Evolutionary conservation across 2,797 vertebrate genomes (phyloP), one percentile per base, ranked within the genome.

Genomic region (Phrynocephalus vlangalii): DNA sequence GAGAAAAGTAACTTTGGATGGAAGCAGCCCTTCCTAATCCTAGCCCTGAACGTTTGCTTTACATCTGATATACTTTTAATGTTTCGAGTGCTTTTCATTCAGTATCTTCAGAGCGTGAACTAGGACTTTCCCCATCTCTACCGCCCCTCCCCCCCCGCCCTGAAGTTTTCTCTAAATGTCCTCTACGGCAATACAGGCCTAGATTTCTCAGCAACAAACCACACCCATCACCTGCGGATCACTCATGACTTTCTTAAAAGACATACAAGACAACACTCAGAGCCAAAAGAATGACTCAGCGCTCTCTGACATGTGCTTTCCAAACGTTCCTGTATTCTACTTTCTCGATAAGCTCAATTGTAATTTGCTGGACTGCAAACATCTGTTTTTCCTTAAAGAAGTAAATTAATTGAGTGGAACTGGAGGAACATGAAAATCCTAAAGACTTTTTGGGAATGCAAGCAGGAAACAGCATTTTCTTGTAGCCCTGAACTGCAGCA

Each of bases 41-140:
- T 79, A 66, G 79, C 82, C 84, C 70, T 79, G 52, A 87, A 89
- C 38, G 33, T 7, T 24, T 77, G 20, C 71, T 7, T 72, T 67
- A 15, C 48, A 0, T 33, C 30, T 78, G 9, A 15, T 2, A 6
- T 7, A 33, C 38, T 6, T 20, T 66, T 70, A 9, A 24, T 33
- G 22, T 79, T 79, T 68, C 2, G 6, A 79, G 86, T 22, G 2
- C 52, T 77, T 70, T 38, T 24, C 3, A 8, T 3, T 77, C 20
- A 0, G 86, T 82, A 77, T 9, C 50, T 71, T 79, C 88, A 88
- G 56, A 67, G 20, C 72, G 80, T 1, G 7, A 73, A 33, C 8
- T 7, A 75, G 38, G 38, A 44, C 38, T 44, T 5, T 44, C 5
- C 38, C 38, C 38, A 44, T 44, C 38, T 44, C 38, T 44, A 33